Evolutionary conservation across 2,797 vertebrate genomes (phyloP), one percentile per base, ranked within the genome.

Genomic region (Arremon aurantiirostris): DNA sequence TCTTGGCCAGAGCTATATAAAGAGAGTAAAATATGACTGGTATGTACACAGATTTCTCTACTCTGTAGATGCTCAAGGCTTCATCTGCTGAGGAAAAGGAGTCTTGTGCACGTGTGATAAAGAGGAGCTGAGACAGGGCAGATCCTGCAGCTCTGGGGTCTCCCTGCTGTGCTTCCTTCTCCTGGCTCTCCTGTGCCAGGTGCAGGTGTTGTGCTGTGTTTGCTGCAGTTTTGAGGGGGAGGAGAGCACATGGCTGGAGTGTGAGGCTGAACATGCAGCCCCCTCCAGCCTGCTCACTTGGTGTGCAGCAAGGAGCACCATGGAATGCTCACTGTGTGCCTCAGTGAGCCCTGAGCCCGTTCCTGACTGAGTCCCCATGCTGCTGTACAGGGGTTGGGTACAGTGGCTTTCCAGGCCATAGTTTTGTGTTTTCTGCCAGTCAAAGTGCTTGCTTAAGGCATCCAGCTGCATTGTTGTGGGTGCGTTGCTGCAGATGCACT

Each of bases 341-440:
- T 49, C 3, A 1, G 61, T 4, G 26, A 50, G 35, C 57, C 9
- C 50, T n/a, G 50, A 15, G 20, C 14, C 50, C 0, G 0, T 20
- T 57, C 27, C 52, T 79, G 1, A 0, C 80, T 21, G 21, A 78
- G 10, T 15, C 9, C 14, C 49, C 0, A 1, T 39, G 60, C 52
- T 4, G 5, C 30, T 47, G 28, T 11, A 12, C 61, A 35, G 15
- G 15, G 27, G 9, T 77, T 28, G 37, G 35, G 21, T 16, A 16
- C 47, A 50, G 39, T 9, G n/a, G 37, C 27, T 72, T 72, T 61
- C 60, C 47, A 59, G 59, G 30, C 39, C 27, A 6, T 2, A 12
- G 53, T 24, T 86, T 69, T 44, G 28, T 56, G 47, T 18, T 81
- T 89, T 46, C 49, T 73, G 64, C 39, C 44, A 56, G 22, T 27